Base-by-base conservation (phyloP, 2,113 vertebrate genomes). In the Vicugna pacos region DNA sequence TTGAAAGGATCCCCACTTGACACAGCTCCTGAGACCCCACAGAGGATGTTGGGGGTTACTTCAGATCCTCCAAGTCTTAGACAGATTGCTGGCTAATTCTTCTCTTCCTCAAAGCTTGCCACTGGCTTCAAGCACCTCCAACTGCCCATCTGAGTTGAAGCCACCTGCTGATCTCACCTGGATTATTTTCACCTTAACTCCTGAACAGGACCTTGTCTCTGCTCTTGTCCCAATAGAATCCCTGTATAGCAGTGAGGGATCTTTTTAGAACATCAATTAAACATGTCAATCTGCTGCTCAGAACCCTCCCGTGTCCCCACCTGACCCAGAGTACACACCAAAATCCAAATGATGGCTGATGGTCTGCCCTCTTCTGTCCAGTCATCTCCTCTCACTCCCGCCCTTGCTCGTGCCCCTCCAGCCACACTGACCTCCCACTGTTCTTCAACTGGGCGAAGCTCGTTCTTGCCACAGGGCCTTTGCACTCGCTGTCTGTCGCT, bases 281-380 rank as follows among this genome's bases (percentile, higher is more conserved):
- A 54, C 54, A 20, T 3, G 13, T 54, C 38, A 19, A 42, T 24
- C 58, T 17, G 35, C 50, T 46, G 84, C 62, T 76, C 35, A 75
- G 30, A 73, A 65, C n/a, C 24, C 42, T 64, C 46, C n/a, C 14
- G 5, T 0, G 62, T 8, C 0, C 69, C 35, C 54, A n/a, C 30
- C 11, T 16, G 22, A 10, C 73, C 70, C 30, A 52, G 65, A 52
- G 46, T 2, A 22, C 32, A 65, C 52, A 73, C 19, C 26, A 5
- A 56, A n/a, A 3, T 16, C 73, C 54, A 56, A 22, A 48, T 0
- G 1, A 52, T 0, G 6, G 67, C 32, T 10, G 1, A n/a, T 0
- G 14, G 35, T 26, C 46, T 28, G 6, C 28, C 65, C 3, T 15
- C 46, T 26, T 30, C 30, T 50, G 3, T 3, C 64, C 67, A 35